Evolutionary conservation across 2,797 vertebrate species (phyloP), one percentile per base, ranked within the genome.

Genomic region (Rhyacichthys aspro): DNA sequence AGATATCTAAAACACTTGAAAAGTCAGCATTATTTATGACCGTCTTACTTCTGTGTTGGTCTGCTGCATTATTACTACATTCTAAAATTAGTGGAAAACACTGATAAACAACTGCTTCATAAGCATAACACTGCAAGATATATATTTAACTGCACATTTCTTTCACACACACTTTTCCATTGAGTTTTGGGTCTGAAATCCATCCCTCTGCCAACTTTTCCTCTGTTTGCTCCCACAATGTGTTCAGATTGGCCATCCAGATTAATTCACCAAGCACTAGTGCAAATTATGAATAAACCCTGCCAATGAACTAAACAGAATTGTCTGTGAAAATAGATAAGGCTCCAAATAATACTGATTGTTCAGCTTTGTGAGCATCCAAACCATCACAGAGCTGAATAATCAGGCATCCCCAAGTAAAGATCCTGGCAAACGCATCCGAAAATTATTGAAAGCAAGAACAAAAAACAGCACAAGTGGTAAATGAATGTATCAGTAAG

Each of bases 301-400:
- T 69, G 52, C 17, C 52, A 54, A 55, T 66, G 50, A 81, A n/a
- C n/a, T n/a, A 18, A 74, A 52, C 10, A 0, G 46, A 76, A 45
- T 58, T 46, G 16, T 66, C 56, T 63, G 43, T 54, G 53, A 59
- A 80, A 52, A 67, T 63, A 70, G 67, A 63, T 67, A 63, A 74
- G 43, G 74, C 55, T 11, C 46, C 49, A 32, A 36, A 41, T 78
- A 62, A 73, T 59, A 34, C 60, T 79, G 84, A 82, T 86, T 83
- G 78, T 48, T 80, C 82, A 85, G 82, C 76, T 81, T 76, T 70
- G 66, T 46, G 54, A 77, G 57, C 17, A 38, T 65, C 45, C 44
- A 57, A 77, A 74, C 76, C 63, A 63, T 66, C 71, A 65, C 59
- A 74, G 76, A 81, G 70, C 79, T 76, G 79, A 79, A 67, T 74